These are phyloP conservation scores for Callyntrura guangdongensis DNA, from an alignment of 2,888 invertebrate species.

Conservation along the genomic window DNA sequence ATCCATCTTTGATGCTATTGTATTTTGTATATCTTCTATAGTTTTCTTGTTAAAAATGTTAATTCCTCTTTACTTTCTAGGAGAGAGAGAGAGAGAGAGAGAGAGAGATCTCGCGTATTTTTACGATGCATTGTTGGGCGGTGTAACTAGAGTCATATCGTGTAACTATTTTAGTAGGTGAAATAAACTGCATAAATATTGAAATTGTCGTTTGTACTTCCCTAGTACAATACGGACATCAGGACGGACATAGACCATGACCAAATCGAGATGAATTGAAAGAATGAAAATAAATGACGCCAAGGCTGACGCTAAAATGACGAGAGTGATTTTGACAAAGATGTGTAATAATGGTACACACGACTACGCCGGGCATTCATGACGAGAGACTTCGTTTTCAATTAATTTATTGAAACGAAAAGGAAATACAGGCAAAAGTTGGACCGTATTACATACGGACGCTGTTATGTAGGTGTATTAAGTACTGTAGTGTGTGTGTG, in stretches of 20 bases:
- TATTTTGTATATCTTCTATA: constrained; percentile 20
- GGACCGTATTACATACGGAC: constrained; percentile 31
- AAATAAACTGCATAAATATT: constrained; percentile 47
- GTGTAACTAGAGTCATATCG: constrained; percentile 34
- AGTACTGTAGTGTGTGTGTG: not conserved
- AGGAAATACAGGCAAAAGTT: constrained; percentile 68
- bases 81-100: constrained; percentile 1
- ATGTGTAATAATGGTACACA: constrained; percentile 62
- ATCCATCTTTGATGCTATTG: not conserved
- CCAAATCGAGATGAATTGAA: constrained; percentile 73
- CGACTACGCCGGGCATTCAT: constrained; percentile 43
- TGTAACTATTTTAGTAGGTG: not conserved
- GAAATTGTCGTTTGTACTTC: constrained; percentile 22
- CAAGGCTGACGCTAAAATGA: constrained; percentile 26
- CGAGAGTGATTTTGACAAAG: constrained; percentile 41
- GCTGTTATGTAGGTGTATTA: constrained; percentile 42
- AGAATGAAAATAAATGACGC: constrained; percentile 64
- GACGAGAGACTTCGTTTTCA: constrained; percentile 50
- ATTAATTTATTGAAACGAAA: constrained; percentile 79
- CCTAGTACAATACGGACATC: constrained; percentile 63
- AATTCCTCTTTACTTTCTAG: constrained; percentile 57
- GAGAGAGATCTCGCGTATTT: constrained; percentile 48
- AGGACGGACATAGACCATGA: constrained; percentile 75
- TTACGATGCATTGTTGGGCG: constrained; percentile 66
- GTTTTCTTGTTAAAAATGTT: constrained; percentile 47